Base-by-base conservation (phyloP, 2,888 invertebrate genomes). In the Schrankia costaestrigalis region DNA sequence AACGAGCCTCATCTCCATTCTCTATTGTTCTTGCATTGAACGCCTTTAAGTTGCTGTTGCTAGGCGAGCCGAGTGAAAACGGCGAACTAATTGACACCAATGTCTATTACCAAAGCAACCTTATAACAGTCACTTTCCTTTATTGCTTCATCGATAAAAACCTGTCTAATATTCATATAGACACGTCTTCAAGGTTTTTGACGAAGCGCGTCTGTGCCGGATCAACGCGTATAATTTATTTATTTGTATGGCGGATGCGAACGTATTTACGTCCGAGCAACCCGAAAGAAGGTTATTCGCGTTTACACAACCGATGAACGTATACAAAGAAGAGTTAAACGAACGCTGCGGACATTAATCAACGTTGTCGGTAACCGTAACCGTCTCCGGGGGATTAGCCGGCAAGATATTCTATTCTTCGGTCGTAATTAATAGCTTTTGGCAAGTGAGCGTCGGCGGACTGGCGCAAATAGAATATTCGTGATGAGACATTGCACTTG, bases 341-440 rank as follows among this genome's bases (percentile, higher is more conserved):
- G 79, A 75, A 78, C 80, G 78, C 69, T 66, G 63, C 70, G 61
- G 64, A 73, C 80, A 85, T 86, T 83, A 85, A 87, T 87, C 86
- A 87, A 73, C 74, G 81, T 76, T 78, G 80, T 76, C 80, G 71
- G 83, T 80, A 81, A 82, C 81, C 74, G 79, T 79, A 80, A 75
- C 81, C 79, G 73, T 80, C 83, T 81, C 81, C 66, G 76, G 80
- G 76, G 82, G 78, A 85, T 85, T 78, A 83, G 78, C 75, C 78
- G 78, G 54, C 71, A 72, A 78, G 82, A 83, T 82, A 82, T 81
- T 84, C 82, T 84, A 83, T 86, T 84, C 83, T 83, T 74, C 67
- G 70, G 63, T 58, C 51, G 75, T 85, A 85, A 87, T 85, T 85
- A 84, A 87, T 87, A 79, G 85, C 82, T 81, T 85, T 86, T 85